phyloP scores from a whole-genome alignment of 1,140 invertebrate species.

The Bursaphelenchus mucronatus region DNA sequence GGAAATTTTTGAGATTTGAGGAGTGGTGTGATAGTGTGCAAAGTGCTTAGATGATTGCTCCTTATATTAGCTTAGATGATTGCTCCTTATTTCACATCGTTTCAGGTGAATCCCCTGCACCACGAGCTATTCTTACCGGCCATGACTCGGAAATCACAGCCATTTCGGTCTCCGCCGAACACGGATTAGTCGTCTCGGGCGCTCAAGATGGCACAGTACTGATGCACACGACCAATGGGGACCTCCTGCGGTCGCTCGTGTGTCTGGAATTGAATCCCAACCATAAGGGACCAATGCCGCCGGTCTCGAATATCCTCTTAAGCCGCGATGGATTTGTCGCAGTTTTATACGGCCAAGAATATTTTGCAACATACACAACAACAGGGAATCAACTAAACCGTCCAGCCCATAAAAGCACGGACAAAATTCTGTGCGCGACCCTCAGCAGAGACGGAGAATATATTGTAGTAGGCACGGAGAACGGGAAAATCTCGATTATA shows the following conservation, averaged over 20 bases:
- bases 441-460: slow-evolving; percentile 96
- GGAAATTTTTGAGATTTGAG: no score
- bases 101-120: slow-evolving; percentile 74
- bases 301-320: slow-evolving; percentile 63
- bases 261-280: slow-evolving; percentile 60
- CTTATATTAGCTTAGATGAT: no score
- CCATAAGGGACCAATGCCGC: neutral
- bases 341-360: slow-evolving; percentile 73
- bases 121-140: slow-evolving; percentile 88
- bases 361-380: slow-evolving; percentile 70
- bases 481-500: slow-evolving; percentile 95
- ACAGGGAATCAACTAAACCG: slow-evolving; percentile 80
- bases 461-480: slow-evolving; percentile 84
- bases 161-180: slow-evolving; percentile 91
- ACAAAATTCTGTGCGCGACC: slow-evolving; percentile 74
- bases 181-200: slow-evolving; percentile 92
- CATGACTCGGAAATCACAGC: slow-evolving; percentile 90
- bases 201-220: slow-evolving; percentile 81
- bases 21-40: no score
- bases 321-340: slow-evolving; percentile 92
- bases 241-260: slow-evolving; percentile 71
- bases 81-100: no score
- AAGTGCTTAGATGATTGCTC: no score
- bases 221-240: slow-evolving; percentile 95
- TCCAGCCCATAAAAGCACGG: slow-evolving; percentile 24